Percentiles rank a stretch among this genome's conserved stretches.
Evolutionary conservation across 2,888 invertebrate genomes (phyloP).

Genomic region (Harmothoe impar): DNA sequence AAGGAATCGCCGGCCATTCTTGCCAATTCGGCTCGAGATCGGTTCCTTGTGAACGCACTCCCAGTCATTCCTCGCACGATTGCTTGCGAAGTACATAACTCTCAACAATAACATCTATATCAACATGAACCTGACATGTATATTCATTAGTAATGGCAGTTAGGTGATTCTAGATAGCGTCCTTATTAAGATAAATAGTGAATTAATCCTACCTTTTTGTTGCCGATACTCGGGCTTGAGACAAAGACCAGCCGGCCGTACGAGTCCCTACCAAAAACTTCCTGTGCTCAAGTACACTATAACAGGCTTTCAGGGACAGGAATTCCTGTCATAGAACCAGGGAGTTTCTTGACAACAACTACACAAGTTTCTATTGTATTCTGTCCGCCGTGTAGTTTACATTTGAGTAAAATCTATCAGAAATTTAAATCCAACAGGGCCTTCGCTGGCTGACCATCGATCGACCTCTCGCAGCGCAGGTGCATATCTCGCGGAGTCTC

Average conservation of each 20-base stretch:
- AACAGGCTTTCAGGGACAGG: slow-evolving; percentile 26
- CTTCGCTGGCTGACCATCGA: slow-evolving; percentile 63
- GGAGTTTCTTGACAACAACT: slow-evolving; percentile 41
- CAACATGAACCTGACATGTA: background rate
- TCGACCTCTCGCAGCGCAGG: slow-evolving; percentile 63
- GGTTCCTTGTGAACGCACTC: slow-evolving; percentile 49
- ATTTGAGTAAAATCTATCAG: slow-evolving; percentile 18
- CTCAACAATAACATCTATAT: background rate
- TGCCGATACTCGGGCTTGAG: slow-evolving; percentile 64
- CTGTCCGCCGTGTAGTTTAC: slow-evolving; percentile 44
- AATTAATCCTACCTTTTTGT: slow-evolving; percentile 65
- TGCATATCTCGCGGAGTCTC: slow-evolving; percentile 63
- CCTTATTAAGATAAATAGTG: slow-evolving; percentile 37
- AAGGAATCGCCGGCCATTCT: slow-evolving; percentile 62
- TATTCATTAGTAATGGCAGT: background rate
- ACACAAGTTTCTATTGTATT: slow-evolving; percentile 15
- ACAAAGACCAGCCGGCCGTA: slow-evolving; percentile 61
- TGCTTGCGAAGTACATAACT: slow-evolving; percentile 46
- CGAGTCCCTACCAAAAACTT: slow-evolving; percentile 59
- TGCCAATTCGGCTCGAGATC: slow-evolving; percentile 54
- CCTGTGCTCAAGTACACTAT: slow-evolving; percentile 53
- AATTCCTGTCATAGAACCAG: slow-evolving; percentile 11
- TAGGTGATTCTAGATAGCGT: background rate
- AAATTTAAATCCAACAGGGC: slow-evolving; percentile 61
- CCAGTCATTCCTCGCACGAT: slow-evolving; percentile 50